These are phyloP conservation scores for Centruroides sculpturatus DNA, from an alignment of 1,140 invertebrate species.

Conservation along the genomic window DNA sequence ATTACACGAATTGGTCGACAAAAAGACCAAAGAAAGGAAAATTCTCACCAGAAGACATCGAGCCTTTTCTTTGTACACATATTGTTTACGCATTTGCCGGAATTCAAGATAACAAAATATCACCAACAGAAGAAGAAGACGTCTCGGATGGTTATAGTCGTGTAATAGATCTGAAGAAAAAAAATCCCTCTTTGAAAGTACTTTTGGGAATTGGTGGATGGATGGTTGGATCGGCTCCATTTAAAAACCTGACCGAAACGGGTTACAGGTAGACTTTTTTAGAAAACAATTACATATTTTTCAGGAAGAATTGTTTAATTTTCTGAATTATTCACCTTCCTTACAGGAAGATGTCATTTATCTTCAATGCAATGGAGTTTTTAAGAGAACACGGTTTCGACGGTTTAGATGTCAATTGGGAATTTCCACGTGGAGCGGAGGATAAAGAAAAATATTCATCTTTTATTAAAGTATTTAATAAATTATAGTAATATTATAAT, in stretches of 20 bases:
- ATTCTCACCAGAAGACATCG: conserved; percentile 74
- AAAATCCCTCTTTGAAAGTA: conserved; percentile 80
- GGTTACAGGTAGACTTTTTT: conserved; percentile 23
- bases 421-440: conserved; percentile 78
- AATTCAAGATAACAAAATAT: conserved; percentile 51
- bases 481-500: too few relatives aligned
- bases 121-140: conserved; percentile 53
- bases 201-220: conserved; percentile 84
- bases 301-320: too few relatives aligned
- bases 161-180: conserved; percentile 65
- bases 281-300: too few relatives aligned
- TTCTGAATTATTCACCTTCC: conserved; percentile 20
- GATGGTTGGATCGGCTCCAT: conserved; percentile 82
- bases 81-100: conserved; percentile 86
- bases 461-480: conserved; percentile 22
- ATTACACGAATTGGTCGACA: conserved; percentile 85
- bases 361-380: conserved; percentile 85
- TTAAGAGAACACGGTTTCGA: conserved; percentile 82
- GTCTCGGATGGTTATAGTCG: conserved; percentile 52
- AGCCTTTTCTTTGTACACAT: conserved; percentile 74
- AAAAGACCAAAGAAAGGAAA: conserved; percentile 70
- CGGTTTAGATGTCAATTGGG: conserved; percentile 93
- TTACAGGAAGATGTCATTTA: conserved; percentile 87
- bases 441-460: conserved; percentile 37
- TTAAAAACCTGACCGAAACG: conserved; percentile 65